Percentiles rank a stretch among this genome's conserved stretches.
Evolutionary conservation across 2,113 vertebrate species (phyloP).

Genomic region (Xiphias gladius): DNA sequence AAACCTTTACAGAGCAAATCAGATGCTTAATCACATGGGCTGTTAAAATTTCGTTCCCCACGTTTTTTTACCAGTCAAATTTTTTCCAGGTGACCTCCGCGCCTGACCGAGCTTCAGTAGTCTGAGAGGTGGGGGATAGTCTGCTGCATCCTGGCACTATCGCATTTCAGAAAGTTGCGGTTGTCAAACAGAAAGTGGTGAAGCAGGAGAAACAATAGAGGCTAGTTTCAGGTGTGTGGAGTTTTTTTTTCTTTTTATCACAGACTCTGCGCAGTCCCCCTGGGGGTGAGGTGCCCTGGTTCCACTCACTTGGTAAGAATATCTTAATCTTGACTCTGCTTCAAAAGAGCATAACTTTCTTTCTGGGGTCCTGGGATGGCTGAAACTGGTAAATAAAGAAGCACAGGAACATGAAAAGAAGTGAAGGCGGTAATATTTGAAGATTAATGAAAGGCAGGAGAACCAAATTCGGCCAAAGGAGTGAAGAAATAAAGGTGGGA

Average conservation of each 20-base stretch:
- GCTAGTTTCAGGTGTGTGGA: constrained; percentile 46
- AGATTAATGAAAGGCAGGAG: not conserved
- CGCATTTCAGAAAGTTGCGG: constrained; percentile 45
- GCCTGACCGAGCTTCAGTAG: constrained; percentile 45
- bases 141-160: constrained; percentile 34
- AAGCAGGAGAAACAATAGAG: constrained; percentile 49
- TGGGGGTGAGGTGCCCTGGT: constrained; percentile 50
- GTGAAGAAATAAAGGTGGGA: not conserved
- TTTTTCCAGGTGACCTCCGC: constrained; percentile 59
- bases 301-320: constrained; percentile 60
- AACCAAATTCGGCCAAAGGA: not conserved
- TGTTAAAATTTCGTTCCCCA: constrained; percentile 10
- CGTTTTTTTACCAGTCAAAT: constrained; percentile 13
- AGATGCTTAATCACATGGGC: not conserved
- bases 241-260: constrained; percentile 43
- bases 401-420: constrained; percentile 33
- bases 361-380: constrained; percentile 33
- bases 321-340: constrained; percentile 62
- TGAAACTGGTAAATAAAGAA: constrained; percentile 46
- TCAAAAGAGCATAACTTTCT: constrained; percentile 30
- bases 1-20: not conserved
- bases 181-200: constrained; percentile 54
- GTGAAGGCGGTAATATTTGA: constrained; percentile 20
- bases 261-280: constrained; percentile 21
- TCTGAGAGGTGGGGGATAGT: constrained; percentile 13